phyloP scores from a whole-genome alignment of 2,797 vertebrate genomes.

The Poecilia gillii region DNA sequence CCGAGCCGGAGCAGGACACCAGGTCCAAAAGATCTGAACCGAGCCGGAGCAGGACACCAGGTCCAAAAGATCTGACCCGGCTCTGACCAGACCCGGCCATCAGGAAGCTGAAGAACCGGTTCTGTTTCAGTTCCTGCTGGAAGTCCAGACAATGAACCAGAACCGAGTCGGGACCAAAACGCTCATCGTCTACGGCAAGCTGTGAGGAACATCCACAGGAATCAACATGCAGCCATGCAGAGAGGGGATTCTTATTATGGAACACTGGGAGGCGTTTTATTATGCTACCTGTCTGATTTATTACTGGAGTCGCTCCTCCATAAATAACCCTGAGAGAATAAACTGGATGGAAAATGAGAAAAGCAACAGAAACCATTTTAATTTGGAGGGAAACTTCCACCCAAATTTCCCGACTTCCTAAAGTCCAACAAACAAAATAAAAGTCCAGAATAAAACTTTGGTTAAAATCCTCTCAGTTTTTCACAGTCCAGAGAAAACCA shows the following conservation, averaged over 20 bases:
- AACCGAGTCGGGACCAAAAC: not conserved
- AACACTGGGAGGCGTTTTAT: not conserved
- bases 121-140: slow-evolving; percentile 42
- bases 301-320: not conserved
- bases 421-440: too few species aligned
- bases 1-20: too few species aligned
- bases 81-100: slow-evolving; percentile 43
- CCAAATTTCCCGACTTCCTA: not conserved
- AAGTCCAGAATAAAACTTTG: too few species aligned
- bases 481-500: not conserved
- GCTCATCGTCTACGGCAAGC: not conserved
- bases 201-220: not conserved
- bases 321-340: not conserved
- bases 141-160: not conserved
- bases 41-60: too few species aligned
- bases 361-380: not conserved
- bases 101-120: slow-evolving; percentile 17
- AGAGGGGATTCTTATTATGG: not conserved
- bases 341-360: not conserved
- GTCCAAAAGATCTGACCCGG: slow-evolving; percentile 7
- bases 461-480: not conserved
- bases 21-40: too few species aligned
- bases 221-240: not conserved
- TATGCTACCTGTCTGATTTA: not conserved
- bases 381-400: too few species aligned